Conservation (phyloP, 2,113 vertebrate species). For the Cyanoramphus novaezelandiae region DNA sequence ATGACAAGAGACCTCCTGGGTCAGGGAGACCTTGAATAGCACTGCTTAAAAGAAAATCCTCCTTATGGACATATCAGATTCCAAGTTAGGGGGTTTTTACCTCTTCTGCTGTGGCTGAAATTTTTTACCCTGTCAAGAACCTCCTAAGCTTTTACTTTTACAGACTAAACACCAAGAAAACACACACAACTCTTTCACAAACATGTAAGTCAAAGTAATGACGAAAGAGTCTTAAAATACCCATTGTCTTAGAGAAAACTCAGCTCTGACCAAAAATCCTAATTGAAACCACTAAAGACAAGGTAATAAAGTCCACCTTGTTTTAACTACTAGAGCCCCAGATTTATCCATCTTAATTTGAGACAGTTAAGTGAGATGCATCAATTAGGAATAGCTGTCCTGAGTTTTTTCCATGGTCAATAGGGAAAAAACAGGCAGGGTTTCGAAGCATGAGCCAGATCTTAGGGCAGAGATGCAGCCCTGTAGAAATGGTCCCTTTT, state of each 20-base stretch:
- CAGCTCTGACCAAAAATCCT: background rate
- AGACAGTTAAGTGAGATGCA: background rate
- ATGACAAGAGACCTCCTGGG: background rate
- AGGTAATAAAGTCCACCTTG: background rate
- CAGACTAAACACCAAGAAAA: background rate
- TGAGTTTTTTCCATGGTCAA: background rate
- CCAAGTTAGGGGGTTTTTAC: background rate
- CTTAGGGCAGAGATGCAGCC: background rate
- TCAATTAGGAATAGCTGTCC: background rate
- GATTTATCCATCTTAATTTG: background rate
- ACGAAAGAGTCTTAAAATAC: background rate
- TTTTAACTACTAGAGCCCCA: background rate
- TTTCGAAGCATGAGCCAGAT: background rate
- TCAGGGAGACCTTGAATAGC: background rate
- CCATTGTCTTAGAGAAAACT: background rate
- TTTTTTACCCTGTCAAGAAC: background rate
- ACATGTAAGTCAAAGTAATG: background rate
- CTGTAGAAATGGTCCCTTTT: background rate
- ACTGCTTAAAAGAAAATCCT: background rate
- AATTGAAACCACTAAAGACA: background rate
- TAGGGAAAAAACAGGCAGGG: fast-evolving
- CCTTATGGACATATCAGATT: background rate
- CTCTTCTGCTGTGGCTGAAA: background rate
- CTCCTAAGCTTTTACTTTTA: background rate
- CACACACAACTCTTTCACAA: background rate